phyloP scores from a whole-genome alignment of 23 tunicate genomes.

The Trididemnum clinides region DNA sequence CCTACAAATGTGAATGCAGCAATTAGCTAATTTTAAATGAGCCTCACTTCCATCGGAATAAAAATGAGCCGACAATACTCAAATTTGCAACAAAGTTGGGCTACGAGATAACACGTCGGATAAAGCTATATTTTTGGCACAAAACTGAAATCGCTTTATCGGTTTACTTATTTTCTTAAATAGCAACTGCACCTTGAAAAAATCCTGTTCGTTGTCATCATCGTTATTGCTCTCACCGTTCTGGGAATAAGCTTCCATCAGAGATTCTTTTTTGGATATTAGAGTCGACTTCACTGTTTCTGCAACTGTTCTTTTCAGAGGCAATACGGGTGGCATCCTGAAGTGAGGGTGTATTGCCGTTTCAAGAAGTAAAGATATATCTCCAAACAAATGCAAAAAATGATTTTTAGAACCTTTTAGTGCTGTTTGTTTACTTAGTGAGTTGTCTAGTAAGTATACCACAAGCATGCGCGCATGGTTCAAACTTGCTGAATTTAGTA shows the following conservation, averaged over 20 bases:
- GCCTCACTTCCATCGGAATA: background rate
- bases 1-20: no score
- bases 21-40: no score
- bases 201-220: background rate
- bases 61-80: background rate
- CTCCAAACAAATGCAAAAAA: conserved; percentile 7
- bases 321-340: background rate
- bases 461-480: conserved; percentile 6
- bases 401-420: conserved; percentile 1
- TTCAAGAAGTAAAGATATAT: background rate
- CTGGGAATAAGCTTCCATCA: background rate
- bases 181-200: conserved; percentile 13
- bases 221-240: background rate
- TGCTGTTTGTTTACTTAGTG: background rate
- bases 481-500: background rate
- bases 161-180: background rate
- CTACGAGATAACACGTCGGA: background rate
- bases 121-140: background rate
- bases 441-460: background rate
- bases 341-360: conserved; percentile 12
- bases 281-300: background rate
- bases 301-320: background rate
- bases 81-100: background rate
- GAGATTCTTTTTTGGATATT: background rate
- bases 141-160: background rate